Base-by-base conservation (phyloP, 1,140 invertebrate species). In the Phocides pigmalion region DNA sequence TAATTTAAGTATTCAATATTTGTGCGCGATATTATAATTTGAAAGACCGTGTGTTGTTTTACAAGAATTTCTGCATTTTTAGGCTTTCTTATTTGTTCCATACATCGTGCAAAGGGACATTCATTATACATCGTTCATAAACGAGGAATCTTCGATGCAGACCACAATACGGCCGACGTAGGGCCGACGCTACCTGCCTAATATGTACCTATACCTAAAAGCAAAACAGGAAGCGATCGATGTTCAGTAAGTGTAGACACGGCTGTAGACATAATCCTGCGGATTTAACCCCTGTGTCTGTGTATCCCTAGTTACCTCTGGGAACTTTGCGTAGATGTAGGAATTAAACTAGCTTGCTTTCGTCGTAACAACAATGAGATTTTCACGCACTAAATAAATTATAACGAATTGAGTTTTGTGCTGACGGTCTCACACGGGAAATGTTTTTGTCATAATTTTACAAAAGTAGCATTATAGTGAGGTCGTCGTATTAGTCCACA, bases 211-310 rank as follows among this genome's bases (percentile, higher is more conserved):
- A 58, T 65, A 64, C 32, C 28, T 32, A 66, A 49, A 47, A 51
- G 58, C 59, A 58, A 47, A 46, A 32, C 41, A 68, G 66, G 64
- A 67, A 74, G 42, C 74, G 78, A 84, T 81, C 80, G 71, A 84
- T 84, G 79, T 59, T 64, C 62, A 77, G 79, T 72, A 82, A 81
- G 71, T 81, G 65, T 72, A 68, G 79, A 71, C 75, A 76, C 69
- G 53, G 32, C 61, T 67, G 66, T 68, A 62, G 63, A 72, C 66
- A 39, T 76, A 74, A 74, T 72, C 73, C 66, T 69, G 53, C 67
- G 59, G 61, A 32, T 46, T 47, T 56, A 61, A 28, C 37, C 63
- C 53, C 41, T 65, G 58, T 54, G 46, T 63, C 41, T 54, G 50
- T 62, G 42, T 63, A 39, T 54, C 14, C 41, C 25, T 32, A 51